Evolutionary conservation across 30 jellyfish, hydroid and myxozoan species (phyloP), one percentile per base, ranked within the genome.

Genomic region (Nemopilema nomurai): DNA sequence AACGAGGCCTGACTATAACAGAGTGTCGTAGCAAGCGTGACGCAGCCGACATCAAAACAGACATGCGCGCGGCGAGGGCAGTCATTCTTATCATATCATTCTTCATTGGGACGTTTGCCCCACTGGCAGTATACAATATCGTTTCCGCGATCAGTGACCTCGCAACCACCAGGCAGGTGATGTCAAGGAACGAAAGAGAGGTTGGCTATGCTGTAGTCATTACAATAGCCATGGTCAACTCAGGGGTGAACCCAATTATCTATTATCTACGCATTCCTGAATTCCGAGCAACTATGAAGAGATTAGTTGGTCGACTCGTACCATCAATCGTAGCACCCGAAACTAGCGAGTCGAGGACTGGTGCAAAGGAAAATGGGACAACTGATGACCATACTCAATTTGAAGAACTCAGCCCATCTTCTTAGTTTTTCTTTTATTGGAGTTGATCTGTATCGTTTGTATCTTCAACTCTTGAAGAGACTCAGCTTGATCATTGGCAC

Each of bases 1-100:
- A 49, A 30, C 32, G 49, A 27, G 33, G n/a, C 77, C 79, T 50
- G 27, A 3, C 52, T 62, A 22, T n/a, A n/a, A n/a, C n/a, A n/a
- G n/a, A n/a, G n/a, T n/a, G n/a, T n/a, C n/a, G n/a, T n/a, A n/a
- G n/a, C n/a, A n/a, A n/a, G n/a, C n/a, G n/a, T n/a, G n/a, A 17
- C 51, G n/a, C 49, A 18, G 62, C 66, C 26, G 76, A 63, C 16
- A 51, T 63, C 62, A 63, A 57, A 67, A 27, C 33, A 19, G 88
- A 85, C 72, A 75, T 85, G 30, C 57, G 62, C 24, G 88, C 74
- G 7, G 94, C 94, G 3, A 74, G 64, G 31, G 80, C 88, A 16
- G 23, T 76, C 41, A 29, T 50, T 18, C 53, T 76, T 8, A 27
- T 76, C 32, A 76, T 76, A 21, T 28, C 76, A 7, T 76, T 51